Conservation (phyloP, 37 sponge, comb jelly and placozoan genomes). For the Dysidea cf. avara region DNA sequence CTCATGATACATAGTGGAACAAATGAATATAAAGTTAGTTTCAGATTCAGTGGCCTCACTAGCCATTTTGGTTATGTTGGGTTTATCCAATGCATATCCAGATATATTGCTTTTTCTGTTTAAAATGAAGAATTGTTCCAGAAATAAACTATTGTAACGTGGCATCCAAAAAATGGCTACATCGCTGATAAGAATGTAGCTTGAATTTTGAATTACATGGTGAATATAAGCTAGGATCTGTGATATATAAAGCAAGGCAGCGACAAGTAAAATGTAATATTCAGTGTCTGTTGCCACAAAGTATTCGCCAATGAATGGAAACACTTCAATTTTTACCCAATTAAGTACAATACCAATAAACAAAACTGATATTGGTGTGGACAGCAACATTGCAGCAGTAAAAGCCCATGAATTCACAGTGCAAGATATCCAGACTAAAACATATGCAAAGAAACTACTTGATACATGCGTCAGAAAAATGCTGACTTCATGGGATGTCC, state of each 20-base stretch:
- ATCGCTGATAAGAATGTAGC: slow-evolving; percentile 61
- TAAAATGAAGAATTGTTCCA: slow-evolving; percentile 66
- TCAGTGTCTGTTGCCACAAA: too few relatives aligned
- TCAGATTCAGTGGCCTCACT: too few relatives aligned
- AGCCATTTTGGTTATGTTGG: too few relatives aligned
- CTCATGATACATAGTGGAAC: slow-evolving; percentile 90
- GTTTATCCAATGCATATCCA: too few relatives aligned
- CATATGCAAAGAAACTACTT: too few relatives aligned
- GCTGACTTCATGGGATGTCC: too few relatives aligned
- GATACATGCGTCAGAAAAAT: too few relatives aligned
- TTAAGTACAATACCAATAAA: background rate
- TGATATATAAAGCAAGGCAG: slow-evolving; percentile 42
- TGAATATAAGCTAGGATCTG: slow-evolving; percentile 46
- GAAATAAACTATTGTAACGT: slow-evolving; percentile 66
- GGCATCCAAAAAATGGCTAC: slow-evolving; percentile 71
- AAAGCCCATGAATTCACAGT: too few relatives aligned
- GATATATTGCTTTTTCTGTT: slow-evolving; percentile 57
- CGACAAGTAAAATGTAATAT: slow-evolving; percentile 8
- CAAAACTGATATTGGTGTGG: background rate
- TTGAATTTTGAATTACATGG: slow-evolving; percentile 42
- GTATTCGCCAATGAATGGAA: too few relatives aligned
- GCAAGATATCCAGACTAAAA: too few relatives aligned
- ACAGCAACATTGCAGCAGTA: too few relatives aligned
- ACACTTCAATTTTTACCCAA: too few relatives aligned
- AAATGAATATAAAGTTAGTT: slow-evolving; percentile 64